phyloP scores from a whole-genome alignment of 1,140 invertebrate genomes.

The Trachymyrmex cornetzi region DNA sequence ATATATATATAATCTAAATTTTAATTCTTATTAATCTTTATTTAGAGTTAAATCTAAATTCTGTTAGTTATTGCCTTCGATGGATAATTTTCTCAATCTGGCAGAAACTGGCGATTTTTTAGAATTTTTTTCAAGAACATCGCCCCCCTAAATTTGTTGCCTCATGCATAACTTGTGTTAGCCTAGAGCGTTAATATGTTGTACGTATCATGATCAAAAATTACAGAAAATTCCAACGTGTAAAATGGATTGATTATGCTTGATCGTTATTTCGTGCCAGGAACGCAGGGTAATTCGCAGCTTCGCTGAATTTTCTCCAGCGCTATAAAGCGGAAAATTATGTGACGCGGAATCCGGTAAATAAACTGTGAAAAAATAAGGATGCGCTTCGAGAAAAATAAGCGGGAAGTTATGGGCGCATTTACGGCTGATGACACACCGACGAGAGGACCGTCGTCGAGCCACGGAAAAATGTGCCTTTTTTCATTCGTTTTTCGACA shows the following conservation, averaged over 20 bases:
- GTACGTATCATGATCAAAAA: neutral
- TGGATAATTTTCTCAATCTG: too few species aligned
- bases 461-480: conserved; percentile 39
- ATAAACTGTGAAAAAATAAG: conserved; percentile 63
- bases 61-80: too few species aligned
- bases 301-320: conserved; percentile 28
- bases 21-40: too few species aligned
- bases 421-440: conserved; percentile 47
- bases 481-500: conserved; percentile 41
- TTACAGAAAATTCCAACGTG: neutral
- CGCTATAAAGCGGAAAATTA: conserved; percentile 55
- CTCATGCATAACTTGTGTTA: too few species aligned
- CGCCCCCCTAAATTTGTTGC: too few species aligned
- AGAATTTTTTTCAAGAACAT: too few species aligned
- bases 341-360: conserved; percentile 49
- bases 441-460: neutral
- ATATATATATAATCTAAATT: too few species aligned
- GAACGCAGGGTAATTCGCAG: neutral
- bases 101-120: too few species aligned
- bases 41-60: too few species aligned
- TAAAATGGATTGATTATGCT: conserved; percentile 24
- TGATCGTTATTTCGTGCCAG: neutral
- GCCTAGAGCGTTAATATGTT: too few species aligned
- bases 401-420: conserved; percentile 49
- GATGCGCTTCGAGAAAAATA: conserved; percentile 23